Conservation (phyloP, 2,113 vertebrate genomes). For the Rallus limicola region DNA sequence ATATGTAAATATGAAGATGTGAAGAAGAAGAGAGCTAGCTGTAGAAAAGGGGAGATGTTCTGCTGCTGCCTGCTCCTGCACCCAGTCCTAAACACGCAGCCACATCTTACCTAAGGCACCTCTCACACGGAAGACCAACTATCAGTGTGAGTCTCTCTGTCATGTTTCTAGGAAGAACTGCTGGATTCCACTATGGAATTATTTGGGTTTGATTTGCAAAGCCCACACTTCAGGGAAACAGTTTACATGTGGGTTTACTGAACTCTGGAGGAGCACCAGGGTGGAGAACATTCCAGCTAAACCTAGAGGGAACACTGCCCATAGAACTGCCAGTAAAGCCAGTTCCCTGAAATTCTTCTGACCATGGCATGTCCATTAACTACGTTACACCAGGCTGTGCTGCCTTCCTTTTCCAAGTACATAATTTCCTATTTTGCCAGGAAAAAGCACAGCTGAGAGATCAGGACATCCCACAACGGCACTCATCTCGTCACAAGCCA, state of each 20-base stretch:
- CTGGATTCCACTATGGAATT: neutral
- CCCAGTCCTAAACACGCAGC: neutral
- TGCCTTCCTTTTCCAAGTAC: neutral
- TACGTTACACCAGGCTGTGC: neutral
- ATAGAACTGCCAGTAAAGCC: neutral
- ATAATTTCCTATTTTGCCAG: neutral
- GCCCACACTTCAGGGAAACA: neutral
- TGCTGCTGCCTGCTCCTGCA: neutral
- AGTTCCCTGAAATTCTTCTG: neutral
- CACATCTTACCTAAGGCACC: neutral
- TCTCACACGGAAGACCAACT: neutral
- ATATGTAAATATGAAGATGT: neutral
- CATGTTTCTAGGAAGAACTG: neutral
- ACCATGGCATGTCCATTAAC: neutral
- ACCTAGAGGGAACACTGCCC: neutral
- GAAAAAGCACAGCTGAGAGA: neutral
- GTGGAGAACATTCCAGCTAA: neutral
- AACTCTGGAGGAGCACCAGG: neutral
- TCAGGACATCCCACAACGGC: neutral
- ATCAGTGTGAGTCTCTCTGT: neutral
- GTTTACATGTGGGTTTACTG: neutral
- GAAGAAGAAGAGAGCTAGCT: neutral
- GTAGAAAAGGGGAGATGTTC: neutral
- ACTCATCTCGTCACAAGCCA: neutral
- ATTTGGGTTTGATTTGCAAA: neutral